phyloP scores from a whole-genome alignment of 2,113 vertebrate species.

The Rhineura floridana region DNA sequence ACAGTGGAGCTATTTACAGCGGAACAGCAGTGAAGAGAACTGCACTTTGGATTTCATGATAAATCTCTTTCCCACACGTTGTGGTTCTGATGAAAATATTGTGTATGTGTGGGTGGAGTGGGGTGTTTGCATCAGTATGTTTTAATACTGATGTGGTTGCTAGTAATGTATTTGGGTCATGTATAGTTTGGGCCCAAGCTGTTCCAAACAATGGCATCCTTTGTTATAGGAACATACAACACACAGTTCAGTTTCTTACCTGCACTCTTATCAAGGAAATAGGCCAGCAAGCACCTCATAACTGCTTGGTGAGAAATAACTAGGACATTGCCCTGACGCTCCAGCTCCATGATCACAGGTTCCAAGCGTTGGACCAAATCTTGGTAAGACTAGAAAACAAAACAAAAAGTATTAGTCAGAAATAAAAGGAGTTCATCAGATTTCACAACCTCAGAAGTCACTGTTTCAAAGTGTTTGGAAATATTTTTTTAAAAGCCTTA shows the following conservation, averaged over 20 bases:
- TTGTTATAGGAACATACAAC: neutral
- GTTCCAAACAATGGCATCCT: neutral
- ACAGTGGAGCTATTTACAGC: too few relatives aligned
- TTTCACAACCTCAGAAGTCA: constrained; percentile 43
- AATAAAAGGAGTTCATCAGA: neutral
- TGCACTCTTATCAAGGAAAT: constrained; percentile 96
- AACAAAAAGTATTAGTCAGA: neutral
- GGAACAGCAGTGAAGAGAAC: too few relatives aligned
- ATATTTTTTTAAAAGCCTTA: neutral
- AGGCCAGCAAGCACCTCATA: constrained; percentile 96
- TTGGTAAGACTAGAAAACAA: constrained; percentile 88
- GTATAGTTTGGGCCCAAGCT: neutral
- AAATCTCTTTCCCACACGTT: neutral
- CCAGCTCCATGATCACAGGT: constrained; percentile 97
- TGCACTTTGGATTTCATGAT: too few relatives aligned
- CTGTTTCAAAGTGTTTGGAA: neutral
- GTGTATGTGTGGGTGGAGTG: too few relatives aligned
- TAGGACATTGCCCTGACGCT: constrained; percentile 91
- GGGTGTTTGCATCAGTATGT: neutral
- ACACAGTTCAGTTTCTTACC: constrained; percentile 72
- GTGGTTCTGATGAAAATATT: neutral
- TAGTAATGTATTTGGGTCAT: neutral
- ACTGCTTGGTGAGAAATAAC: constrained; percentile 97
- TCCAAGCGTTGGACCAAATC: constrained; percentile 95
- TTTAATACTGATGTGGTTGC: neutral